Evolutionary conservation across 2,113 vertebrate genomes (phyloP), one percentile per base, ranked within the genome.

Genomic region (Gobius niger): DNA sequence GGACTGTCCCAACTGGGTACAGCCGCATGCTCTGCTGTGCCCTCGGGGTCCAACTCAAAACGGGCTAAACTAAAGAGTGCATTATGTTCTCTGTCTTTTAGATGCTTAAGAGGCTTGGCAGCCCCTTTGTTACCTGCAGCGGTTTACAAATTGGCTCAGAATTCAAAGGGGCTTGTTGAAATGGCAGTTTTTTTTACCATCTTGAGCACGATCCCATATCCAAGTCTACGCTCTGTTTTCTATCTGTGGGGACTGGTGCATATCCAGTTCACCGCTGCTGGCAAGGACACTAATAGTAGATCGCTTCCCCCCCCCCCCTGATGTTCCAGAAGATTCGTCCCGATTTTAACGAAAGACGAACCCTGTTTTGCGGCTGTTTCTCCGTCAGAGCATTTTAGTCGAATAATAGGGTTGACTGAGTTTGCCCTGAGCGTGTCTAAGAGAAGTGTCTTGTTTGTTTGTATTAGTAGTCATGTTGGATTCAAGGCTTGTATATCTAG

Each of bases 401-500:
- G 51, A 47, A 57, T 42, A 16, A 47, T 12, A 42, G 56, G 65
- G 75, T 9, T 63, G 61, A 53, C 70, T 82, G 59, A 44, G 63
- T 70, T 70, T 54, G 65, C 40, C 54, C 54, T 57, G 1, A 2
- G 49, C 70, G 42, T 15, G 77, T 76, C 73, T 68, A n/a, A 56
- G 59, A 63, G 77, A 66, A 70, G 72, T 70, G 65, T 80, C 62
- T 78, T 24, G 65, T 54, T 79, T 85, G 80, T 87, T 85, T 86
- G 77, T 87, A 86, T 84, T 87, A 87, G 86, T 85, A 82, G 85
- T 76, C 54, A 65, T 57, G 65, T 77, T 82, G 72, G 65, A 18
- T 47, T 78, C 75, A 67, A 70, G 69, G 63, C 44, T 79, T 79
- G 81, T 87, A 34, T 34, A 34, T 3, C 24, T 34, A 34, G 24